Conservation (phyloP, 1,140 invertebrate genomes). For the Harpegnathos saltator region DNA sequence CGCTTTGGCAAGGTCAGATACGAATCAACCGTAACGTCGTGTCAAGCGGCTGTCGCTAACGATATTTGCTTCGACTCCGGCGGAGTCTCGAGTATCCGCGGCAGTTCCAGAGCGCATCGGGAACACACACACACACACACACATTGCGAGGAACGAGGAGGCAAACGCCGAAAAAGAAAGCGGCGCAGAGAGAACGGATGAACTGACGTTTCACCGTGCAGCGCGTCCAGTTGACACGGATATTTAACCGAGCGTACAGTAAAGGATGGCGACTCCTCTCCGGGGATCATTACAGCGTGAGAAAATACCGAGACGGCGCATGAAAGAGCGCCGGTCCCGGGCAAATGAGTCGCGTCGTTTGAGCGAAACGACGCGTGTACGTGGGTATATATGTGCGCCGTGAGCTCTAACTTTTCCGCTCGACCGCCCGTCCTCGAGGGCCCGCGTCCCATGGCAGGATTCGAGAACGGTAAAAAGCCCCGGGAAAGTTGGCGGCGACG, state of each 20-base stretch:
- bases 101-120: background rate
- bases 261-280: background rate
- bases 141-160: background rate
- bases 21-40: too few species aligned
- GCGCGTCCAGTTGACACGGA: background rate
- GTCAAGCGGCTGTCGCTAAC: too few species aligned
- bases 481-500: slow-evolving; percentile 59
- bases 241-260: background rate
- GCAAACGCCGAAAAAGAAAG: background rate
- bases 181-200: background rate
- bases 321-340: background rate
- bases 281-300: slow-evolving; percentile 45
- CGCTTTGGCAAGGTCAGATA: background rate
- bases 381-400: too few species aligned
- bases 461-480: slow-evolving; percentile 62
- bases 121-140: background rate
- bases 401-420: background rate
- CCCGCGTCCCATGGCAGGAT: slow-evolving; percentile 46
- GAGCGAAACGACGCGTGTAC: slow-evolving; percentile 43
- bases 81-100: too few species aligned
- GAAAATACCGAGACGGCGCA: slow-evolving; percentile 38
- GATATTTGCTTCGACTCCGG: too few species aligned
- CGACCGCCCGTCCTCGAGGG: background rate
- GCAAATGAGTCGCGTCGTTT: slow-evolving; percentile 56
- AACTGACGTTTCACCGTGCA: background rate